Percentiles rank a stretch among this genome's conserved stretches.
Evolutionary conservation across 2,797 vertebrate genomes (phyloP).

Genomic region (Xiphophorus birchmanni): DNA sequence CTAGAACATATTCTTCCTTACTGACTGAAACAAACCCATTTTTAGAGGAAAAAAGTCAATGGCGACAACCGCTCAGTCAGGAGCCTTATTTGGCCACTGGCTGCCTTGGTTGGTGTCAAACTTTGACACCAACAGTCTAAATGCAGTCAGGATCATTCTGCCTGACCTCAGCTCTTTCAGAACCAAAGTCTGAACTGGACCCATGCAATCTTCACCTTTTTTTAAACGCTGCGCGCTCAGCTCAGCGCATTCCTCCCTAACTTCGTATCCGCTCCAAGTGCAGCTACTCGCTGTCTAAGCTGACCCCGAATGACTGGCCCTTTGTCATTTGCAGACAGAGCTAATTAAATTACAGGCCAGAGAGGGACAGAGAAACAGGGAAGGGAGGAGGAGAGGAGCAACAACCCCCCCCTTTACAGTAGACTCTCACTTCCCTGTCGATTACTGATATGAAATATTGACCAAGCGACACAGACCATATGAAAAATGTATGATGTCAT

Average conservation of each 20-base stretch:
- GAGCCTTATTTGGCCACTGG: neutral
- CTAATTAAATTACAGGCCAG: conserved; percentile 70
- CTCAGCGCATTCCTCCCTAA: conserved; percentile 74
- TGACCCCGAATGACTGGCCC: conserved; percentile 66
- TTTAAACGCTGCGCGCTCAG: conserved; percentile 17
- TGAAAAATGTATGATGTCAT: conserved; percentile 78
- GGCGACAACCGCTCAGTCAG: neutral
- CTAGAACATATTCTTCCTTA: neutral
- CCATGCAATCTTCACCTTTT: conserved; percentile 16
- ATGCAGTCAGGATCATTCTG: neutral
- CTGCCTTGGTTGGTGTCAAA: conserved; percentile 13
- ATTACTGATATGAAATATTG: conserved; percentile 76
- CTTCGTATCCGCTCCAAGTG: conserved; percentile 72
- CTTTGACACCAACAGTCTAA: conserved; percentile 12
- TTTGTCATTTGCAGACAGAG: conserved; percentile 73
- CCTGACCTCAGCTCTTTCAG: conserved; percentile 19
- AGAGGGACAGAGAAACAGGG: conserved; percentile 25
- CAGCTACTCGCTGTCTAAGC: conserved; percentile 64
- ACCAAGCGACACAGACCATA: conserved; percentile 55
- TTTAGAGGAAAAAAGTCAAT: neutral
- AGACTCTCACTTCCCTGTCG: conserved; percentile 53
- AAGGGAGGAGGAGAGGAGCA: conserved; percentile 10
- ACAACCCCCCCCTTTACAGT: conserved; percentile 21
- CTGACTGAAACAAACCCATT: neutral
- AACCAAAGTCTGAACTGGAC: conserved; percentile 18